phyloP scores from a whole-genome alignment of 2,888 invertebrate genomes.

The Choristoneura rosaceana region DNA sequence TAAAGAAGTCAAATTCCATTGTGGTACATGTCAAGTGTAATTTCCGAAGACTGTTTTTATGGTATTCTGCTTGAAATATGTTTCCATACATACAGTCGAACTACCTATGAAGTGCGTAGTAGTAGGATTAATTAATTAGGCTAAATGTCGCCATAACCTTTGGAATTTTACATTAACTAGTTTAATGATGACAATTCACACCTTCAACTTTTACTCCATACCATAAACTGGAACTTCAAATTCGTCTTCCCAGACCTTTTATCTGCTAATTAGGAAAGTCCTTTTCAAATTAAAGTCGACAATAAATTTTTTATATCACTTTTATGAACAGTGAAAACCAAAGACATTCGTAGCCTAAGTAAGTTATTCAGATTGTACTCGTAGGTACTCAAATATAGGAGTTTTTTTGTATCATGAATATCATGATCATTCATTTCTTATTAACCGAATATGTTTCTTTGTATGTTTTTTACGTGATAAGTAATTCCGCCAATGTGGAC shows the following conservation, averaged over 20 bases:
- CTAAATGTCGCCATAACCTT: conserved; percentile 19
- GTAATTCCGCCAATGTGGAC: no score
- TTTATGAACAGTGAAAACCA: conserved; percentile 19
- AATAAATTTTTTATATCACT: conserved; percentile 30
- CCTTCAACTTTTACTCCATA: conserved; percentile 32
- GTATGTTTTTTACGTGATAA: no score
- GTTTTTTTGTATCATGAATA: neutral
- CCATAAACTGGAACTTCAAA: conserved; percentile 28
- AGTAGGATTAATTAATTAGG: conserved; percentile 17
- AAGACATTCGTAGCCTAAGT: neutral
- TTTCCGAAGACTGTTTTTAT: no score
- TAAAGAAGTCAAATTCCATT: no score
- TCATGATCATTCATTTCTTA: neutral
- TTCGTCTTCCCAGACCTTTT: conserved; percentile 30
- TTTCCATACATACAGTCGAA: neutral
- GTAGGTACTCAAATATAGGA: conserved; percentile 1
- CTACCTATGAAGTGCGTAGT: neutral
- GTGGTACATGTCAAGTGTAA: no score
- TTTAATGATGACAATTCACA: conserved; percentile 42
- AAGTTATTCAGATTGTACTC: conserved; percentile 22
- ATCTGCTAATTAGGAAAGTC: conserved; percentile 37
- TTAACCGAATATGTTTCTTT: no score
- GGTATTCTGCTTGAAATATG: neutral
- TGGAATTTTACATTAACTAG: conserved; percentile 28
- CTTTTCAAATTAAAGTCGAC: conserved; percentile 33